Conservation (phyloP, 64 coral and sea anemone genomes). For the Actinia equina region DNA sequence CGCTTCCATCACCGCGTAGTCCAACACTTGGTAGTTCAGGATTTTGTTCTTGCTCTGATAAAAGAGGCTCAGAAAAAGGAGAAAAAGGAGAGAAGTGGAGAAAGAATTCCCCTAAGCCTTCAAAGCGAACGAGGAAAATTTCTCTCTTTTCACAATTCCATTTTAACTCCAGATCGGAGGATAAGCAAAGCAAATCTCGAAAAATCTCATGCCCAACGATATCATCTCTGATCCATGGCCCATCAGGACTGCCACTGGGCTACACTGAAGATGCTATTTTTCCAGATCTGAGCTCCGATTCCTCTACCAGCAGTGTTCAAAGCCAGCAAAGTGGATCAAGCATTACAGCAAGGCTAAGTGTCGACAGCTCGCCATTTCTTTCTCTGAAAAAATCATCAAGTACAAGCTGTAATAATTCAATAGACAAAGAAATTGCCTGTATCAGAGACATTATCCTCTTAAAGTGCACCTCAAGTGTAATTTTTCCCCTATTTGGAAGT, state of each 20-base stretch:
- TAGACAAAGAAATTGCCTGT: slow-evolving; percentile 58
- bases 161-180: slow-evolving; percentile 61
- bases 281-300: slow-evolving; percentile 51
- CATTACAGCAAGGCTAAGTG: slow-evolving; percentile 11
- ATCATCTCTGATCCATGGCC: slow-evolving; percentile 19
- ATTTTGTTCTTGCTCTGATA: neutral
- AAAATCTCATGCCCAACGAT: slow-evolving; percentile 39
- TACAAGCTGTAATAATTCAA: slow-evolving; percentile 1
- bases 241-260: slow-evolving; percentile 32
- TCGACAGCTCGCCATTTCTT: slow-evolving; percentile 53
- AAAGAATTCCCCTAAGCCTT: slow-evolving; percentile 62
- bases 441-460: slow-evolving; percentile 81
- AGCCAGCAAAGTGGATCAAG: neutral
- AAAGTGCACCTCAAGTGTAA: no score
- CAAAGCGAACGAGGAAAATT: slow-evolving; percentile 70
- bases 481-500: no score
- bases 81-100: slow-evolving; percentile 18
- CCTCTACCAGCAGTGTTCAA: slow-evolving; percentile 43
- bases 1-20: slow-evolving; percentile 17
- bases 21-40: neutral
- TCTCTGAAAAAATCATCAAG: slow-evolving; percentile 50
- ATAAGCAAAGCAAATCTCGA: slow-evolving; percentile 58
- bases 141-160: slow-evolving; percentile 86
- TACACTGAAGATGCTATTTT: slow-evolving; percentile 16
- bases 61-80: neutral